Conservation (phyloP, 2,888 invertebrate species). For the Ennomos quercinarius region DNA sequence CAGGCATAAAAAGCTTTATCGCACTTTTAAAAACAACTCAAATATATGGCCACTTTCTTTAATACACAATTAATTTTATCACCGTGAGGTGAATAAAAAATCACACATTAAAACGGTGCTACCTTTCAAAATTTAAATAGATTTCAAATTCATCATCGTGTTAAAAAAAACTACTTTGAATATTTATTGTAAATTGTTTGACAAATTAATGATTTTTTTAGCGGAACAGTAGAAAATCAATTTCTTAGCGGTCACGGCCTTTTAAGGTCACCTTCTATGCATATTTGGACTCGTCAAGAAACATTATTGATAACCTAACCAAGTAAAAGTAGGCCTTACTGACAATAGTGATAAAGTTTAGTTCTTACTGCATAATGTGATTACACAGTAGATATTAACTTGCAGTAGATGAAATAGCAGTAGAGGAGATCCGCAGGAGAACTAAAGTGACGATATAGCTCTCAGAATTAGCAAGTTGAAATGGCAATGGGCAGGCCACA, state of each 20-base stretch:
- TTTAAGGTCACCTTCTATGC: constrained; percentile 66
- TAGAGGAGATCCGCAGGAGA: no score
- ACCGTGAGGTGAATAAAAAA: constrained; percentile 1
- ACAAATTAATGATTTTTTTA: constrained; percentile 49
- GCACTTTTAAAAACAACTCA: constrained; percentile 4
- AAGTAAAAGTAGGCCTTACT: constrained; percentile 26
- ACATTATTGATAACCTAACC: constrained; percentile 22
- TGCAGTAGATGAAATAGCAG: constrained; percentile 11
- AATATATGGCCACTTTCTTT: constrained; percentile 10
- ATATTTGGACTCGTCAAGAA: constrained; percentile 51
- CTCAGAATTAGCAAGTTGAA: no score
- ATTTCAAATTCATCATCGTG: constrained; percentile 2
- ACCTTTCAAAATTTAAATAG: constrained; percentile 1
- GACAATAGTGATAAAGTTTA: constrained; percentile 53
- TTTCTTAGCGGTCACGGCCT: constrained; percentile 63
- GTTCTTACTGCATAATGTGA: constrained; percentile 36
- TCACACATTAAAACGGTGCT: constrained; percentile 11
- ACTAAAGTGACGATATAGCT: no score
- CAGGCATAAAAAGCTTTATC: background rate
- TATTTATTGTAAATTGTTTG: constrained; percentile 40
- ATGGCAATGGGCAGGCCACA: no score
- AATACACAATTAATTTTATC: constrained; percentile 10
- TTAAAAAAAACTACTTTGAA: constrained; percentile 10
- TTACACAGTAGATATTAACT: constrained; percentile 1
- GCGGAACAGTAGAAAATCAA: constrained; percentile 62